Percentiles rank a stretch among this genome's conserved stretches.
Evolutionary conservation across 1,140 invertebrate genomes (phyloP).

Genomic region (Coelopa frigida): DNA sequence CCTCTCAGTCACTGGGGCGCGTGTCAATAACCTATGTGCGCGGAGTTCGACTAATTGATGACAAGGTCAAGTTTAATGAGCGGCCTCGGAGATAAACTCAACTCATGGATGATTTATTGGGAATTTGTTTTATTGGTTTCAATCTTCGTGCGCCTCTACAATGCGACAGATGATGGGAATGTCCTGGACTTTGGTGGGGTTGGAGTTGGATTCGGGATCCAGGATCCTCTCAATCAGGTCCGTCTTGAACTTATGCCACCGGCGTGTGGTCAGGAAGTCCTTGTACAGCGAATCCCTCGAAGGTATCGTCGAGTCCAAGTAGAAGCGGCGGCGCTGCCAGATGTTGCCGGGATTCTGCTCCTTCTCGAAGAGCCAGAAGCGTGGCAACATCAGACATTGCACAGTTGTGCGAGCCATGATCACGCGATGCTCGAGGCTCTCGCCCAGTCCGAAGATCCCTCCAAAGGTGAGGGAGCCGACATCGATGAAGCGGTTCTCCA

Average conservation of each 20-base stretch:
- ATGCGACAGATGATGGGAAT: conserved; percentile 39
- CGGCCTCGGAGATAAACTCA: no score
- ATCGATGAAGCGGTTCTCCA: conserved; percentile 35
- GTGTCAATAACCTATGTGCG: no score
- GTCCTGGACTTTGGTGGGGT: conserved; percentile 21
- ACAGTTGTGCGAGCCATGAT: conserved; percentile 48
- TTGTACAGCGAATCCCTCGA: conserved; percentile 45
- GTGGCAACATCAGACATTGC: conserved; percentile 50
- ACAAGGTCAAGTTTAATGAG: no score
- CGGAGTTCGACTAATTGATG: no score
- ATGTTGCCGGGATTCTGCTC: conserved; percentile 51
- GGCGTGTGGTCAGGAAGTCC: conserved; percentile 45
- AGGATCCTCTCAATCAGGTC: conserved; percentile 37
- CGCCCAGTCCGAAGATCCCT: conserved; percentile 46
- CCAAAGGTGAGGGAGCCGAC: conserved; percentile 35
- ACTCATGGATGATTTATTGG: no score
- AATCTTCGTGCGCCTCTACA: conserved; percentile 16
- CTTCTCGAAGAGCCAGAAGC: conserved; percentile 50
- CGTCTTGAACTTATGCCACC: conserved; percentile 48
- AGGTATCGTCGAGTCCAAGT: conserved; percentile 51
- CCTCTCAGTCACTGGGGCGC: no score
- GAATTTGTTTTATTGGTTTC: neutral
- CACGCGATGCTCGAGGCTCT: conserved; percentile 48
- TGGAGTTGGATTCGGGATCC: neutral
- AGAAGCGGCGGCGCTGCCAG: conserved; percentile 51